Percentiles rank a stretch among this genome's conserved stretches.
phyloP scores from a whole-genome alignment of 37 sponge, comb jelly and placozoan species.

The Beroe forskalii region DNA sequence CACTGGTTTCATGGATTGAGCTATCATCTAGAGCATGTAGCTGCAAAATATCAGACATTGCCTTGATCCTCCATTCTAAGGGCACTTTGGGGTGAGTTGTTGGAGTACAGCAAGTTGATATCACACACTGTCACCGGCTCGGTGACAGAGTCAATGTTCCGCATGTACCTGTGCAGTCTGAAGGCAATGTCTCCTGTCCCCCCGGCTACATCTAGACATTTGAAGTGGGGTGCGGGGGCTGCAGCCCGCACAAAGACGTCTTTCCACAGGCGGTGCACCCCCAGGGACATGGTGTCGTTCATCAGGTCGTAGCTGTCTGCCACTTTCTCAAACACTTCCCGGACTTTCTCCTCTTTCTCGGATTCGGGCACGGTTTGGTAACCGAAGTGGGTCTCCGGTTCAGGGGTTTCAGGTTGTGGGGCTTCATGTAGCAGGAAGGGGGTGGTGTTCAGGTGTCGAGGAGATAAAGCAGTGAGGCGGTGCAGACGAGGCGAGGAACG shows the following conservation, averaged over 20 bases:
- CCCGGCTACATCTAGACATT: slow-evolving; percentile 74
- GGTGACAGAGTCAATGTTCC: neutral
- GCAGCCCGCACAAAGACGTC: slow-evolving; percentile 68
- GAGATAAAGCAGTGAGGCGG: too few species aligned
- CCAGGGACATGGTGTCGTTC: slow-evolving; percentile 78
- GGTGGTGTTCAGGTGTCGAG: too few species aligned
- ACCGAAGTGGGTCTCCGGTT: slow-evolving; percentile 38
- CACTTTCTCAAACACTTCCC: slow-evolving; percentile 73
- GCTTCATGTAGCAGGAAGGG: too few species aligned
- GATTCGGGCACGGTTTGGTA: slow-evolving; percentile 22
- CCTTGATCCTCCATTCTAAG: neutral
- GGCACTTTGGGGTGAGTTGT: neutral
- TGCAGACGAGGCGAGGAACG: too few species aligned
- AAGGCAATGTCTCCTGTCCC: slow-evolving; percentile 83
- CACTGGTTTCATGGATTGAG: neutral
- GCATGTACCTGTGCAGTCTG: slow-evolving; percentile 64
- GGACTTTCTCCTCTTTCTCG: slow-evolving; percentile 67
- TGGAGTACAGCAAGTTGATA: slow-evolving; percentile 68
- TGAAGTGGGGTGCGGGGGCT: slow-evolving; percentile 65
- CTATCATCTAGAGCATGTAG: neutral
- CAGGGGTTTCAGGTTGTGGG: too few species aligned
- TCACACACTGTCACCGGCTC: slow-evolving; percentile 71
- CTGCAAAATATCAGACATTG: neutral
- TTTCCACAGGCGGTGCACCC: slow-evolving; percentile 78
- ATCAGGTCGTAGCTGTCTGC: slow-evolving; percentile 75